These are phyloP conservation scores for Platichthys flesus DNA, from an alignment of 2,113 vertebrate species.

Conservation along the genomic window DNA sequence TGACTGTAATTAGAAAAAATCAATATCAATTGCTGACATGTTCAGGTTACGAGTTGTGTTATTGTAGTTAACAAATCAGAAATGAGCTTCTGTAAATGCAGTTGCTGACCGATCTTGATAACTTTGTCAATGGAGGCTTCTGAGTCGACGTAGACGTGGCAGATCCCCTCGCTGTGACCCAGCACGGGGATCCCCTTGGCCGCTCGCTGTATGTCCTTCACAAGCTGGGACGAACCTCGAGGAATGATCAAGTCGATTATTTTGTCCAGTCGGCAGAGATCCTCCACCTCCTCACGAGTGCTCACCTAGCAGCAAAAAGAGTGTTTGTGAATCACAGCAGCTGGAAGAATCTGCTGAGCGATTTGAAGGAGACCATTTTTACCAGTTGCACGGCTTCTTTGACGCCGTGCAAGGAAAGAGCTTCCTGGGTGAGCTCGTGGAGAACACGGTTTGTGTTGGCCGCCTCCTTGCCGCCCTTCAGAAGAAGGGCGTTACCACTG, in stretches of 20 bases:
- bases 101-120: constrained; percentile 87
- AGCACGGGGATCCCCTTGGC: constrained; percentile 95
- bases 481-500: constrained; percentile 93
- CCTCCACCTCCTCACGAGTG: constrained; percentile 95
- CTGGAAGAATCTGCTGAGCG: background rate
- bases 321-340: background rate
- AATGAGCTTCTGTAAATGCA: background rate
- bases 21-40: background rate
- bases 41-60: background rate
- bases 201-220: constrained; percentile 90
- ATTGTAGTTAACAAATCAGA: background rate
- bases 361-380: constrained; percentile 43
- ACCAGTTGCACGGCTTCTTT: constrained; percentile 93
- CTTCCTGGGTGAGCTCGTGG: constrained; percentile 91
- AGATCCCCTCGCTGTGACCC: constrained; percentile 97
- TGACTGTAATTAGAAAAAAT: constrained; percentile 80
- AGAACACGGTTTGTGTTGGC: constrained; percentile 90
- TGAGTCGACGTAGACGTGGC: constrained; percentile 91
- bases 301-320: constrained; percentile 85
- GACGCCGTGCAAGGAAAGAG: constrained; percentile 89
- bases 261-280: constrained; percentile 94
- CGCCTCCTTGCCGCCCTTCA: constrained; percentile 96
- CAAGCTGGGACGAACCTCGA: constrained; percentile 93
- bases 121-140: constrained; percentile 93
- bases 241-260: constrained; percentile 97